Evolutionary conservation across 2,113 vertebrate species (phyloP).

Genomic region (Panthera tigris): DNA sequence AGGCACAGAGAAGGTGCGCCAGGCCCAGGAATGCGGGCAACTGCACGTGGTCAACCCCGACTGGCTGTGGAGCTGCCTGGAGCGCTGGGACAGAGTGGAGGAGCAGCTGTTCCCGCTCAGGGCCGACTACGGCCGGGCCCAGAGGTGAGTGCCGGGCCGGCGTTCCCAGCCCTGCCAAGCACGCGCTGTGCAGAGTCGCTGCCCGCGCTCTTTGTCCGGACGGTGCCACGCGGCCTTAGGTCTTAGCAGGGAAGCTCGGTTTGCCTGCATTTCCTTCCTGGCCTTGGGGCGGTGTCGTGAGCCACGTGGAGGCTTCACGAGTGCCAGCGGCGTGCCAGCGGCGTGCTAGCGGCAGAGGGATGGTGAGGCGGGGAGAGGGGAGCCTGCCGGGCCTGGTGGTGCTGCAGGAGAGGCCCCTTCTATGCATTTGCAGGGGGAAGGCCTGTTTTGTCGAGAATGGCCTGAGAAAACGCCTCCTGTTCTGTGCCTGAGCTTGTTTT

Average conservation of each 20-base stretch:
- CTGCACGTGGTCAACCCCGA: conserved; percentile 96
- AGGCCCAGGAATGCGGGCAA: conserved; percentile 92
- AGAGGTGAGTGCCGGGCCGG: conserved; percentile 82
- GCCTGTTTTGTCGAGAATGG: neutral
- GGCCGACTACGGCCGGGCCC: conserved; percentile 90
- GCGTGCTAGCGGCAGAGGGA: too few species aligned
- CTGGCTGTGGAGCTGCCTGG: conserved; percentile 98
- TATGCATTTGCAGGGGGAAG: too few species aligned
- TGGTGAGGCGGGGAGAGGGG: neutral
- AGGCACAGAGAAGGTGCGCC: conserved; percentile 98
- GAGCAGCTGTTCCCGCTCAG: conserved; percentile 95
- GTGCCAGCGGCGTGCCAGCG: neutral
- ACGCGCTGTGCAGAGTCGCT: too few species aligned
- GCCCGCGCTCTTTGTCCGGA: too few species aligned
- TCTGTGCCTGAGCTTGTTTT: too few species aligned
- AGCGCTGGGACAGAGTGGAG: conserved; percentile 97
- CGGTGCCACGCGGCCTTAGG: too few species aligned
- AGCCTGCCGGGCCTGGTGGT: neutral
- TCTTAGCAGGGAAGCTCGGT: too few species aligned
- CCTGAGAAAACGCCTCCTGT: too few species aligned
- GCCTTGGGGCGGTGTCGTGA: fast-evolving
- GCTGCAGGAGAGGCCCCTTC: neutral
- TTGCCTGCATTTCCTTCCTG: neutral
- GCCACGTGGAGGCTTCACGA: neutral
- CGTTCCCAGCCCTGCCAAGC: too few species aligned